phyloP scores from a whole-genome alignment of 2,797 vertebrate species.

The Peromyscus attwateri region DNA sequence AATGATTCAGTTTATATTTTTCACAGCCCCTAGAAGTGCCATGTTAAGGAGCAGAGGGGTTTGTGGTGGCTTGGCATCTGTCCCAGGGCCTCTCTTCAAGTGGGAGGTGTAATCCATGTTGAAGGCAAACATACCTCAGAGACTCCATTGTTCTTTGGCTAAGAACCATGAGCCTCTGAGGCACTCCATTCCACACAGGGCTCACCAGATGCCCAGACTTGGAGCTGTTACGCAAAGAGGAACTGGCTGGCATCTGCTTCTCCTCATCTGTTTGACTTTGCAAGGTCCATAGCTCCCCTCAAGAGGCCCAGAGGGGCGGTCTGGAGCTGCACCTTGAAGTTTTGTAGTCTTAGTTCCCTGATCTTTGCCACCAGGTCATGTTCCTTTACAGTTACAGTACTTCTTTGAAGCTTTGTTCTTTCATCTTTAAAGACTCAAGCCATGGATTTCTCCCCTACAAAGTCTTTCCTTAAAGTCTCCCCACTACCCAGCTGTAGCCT shows the following conservation, averaged over 20 bases:
- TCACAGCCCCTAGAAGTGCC: conserved; percentile 39
- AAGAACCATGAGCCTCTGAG: conserved; percentile 58
- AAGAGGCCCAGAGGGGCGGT: background rate
- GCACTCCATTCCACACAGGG: background rate
- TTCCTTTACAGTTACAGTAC: background rate
- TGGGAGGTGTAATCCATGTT: conserved; percentile 49
- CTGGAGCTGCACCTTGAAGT: background rate
- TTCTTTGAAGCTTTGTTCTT: background rate
- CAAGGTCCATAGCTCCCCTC: background rate
- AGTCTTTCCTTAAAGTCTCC: background rate
- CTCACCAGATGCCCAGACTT: background rate
- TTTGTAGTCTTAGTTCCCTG: background rate
- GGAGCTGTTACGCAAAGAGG: background rate
- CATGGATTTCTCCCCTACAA: background rate
- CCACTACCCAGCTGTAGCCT: background rate
- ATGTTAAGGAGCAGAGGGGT: conserved; percentile 62
- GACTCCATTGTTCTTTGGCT: conserved; percentile 53
- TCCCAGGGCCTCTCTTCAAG: conserved; percentile 68
- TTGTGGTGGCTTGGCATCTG: conserved; percentile 73
- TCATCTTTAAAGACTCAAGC: background rate
- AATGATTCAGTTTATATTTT: conserved; percentile 55
- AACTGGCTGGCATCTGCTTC: background rate
- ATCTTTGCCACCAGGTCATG: background rate
- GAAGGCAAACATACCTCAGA: conserved; percentile 58
- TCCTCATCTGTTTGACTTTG: conserved; percentile 17